Conservation (phyloP, 2,888 invertebrate species). For the Petrolisthes cinctipes region DNA sequence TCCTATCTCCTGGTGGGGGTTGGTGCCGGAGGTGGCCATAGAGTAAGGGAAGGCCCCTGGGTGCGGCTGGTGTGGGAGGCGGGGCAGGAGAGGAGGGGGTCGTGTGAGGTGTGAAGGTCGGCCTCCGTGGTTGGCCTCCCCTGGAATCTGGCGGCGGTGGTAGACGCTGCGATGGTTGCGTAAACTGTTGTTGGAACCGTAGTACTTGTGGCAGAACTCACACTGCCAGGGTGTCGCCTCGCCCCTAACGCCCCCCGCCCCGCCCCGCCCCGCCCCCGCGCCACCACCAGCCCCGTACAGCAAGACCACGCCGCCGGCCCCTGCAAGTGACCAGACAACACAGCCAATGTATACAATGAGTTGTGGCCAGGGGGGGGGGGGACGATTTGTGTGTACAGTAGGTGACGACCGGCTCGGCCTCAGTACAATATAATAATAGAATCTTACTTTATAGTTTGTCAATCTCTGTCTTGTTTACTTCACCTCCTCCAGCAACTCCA, state of each 20-base stretch:
- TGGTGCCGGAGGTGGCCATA: neutral
- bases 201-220: slow-evolving; percentile 72
- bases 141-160: slow-evolving; percentile 68
- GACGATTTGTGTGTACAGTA: too few species aligned
- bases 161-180: slow-evolving; percentile 73
- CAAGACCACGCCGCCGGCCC: slow-evolving; percentile 47
- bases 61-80: slow-evolving; percentile 6
- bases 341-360: too few species aligned
- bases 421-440: too few species aligned
- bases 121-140: neutral
- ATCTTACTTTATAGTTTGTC: too few species aligned
- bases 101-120: slow-evolving; percentile 11
- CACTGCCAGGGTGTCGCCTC: slow-evolving; percentile 67
- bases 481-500: too few species aligned
- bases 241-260: slow-evolving; percentile 16
- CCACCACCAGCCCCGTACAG: slow-evolving; percentile 43
- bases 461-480: too few species aligned
- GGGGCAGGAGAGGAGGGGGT: neutral
- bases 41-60: slow-evolving; percentile 7
- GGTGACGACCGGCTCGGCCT: too few species aligned
- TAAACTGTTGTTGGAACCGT: slow-evolving; percentile 72
- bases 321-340: slow-evolving; percentile 56
- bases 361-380: too few species aligned
- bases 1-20: slow-evolving; percentile 14
- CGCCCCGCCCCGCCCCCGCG: slow-evolving; percentile 33